Base-by-base conservation (phyloP, 2,797 vertebrate genomes). In the Arnoldichthys spilopterus region DNA sequence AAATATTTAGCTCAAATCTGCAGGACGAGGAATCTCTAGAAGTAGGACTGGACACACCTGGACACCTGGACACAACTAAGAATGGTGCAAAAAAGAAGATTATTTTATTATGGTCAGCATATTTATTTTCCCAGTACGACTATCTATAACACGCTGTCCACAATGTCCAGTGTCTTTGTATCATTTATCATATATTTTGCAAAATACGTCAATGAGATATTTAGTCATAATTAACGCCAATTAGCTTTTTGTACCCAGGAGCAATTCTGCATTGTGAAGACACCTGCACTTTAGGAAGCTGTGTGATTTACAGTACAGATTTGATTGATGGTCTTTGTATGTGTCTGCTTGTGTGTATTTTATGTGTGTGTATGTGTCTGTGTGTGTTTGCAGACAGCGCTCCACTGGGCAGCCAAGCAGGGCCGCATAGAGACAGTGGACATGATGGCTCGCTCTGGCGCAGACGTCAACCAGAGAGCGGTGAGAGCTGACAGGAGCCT, bases 351-450 rank as follows among this genome's bases (percentile, higher is more conserved):
- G 45, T 83, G 63, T 88, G 88, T 89, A 83, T 83, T 85, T 83
- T 91, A 85, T 88, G 88, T 89, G 83, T 64, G 49, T 84, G 63
- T 82, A 73, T 76, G 74, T 85, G 68, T 76, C 37, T 79, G 64
- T 49, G 43, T 87, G 85, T 92, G 86, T 87, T 88, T 90, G 85
- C 91, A 92, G 93, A 94, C 87, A 53, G 91, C 91, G 28, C 91
- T 94, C 78, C 89, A 94, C 90, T 92, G 92, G 93, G 93, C 93
- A 87, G 91, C 86, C 81, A 94, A 94, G 92, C 93, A 93, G 77
- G 77, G 91, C 85, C 77, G 86, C 85, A 89, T 90, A 89, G 93
- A 95, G 77, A 89, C 86, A 77, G 91, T 88, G 89, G 92, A 93
- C 91, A 88, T 91, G 92, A 93, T 93, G 89, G 83, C 92, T 86